Base-by-base conservation (phyloP, 2,113 vertebrate species). In the Scalopus aquaticus region DNA sequence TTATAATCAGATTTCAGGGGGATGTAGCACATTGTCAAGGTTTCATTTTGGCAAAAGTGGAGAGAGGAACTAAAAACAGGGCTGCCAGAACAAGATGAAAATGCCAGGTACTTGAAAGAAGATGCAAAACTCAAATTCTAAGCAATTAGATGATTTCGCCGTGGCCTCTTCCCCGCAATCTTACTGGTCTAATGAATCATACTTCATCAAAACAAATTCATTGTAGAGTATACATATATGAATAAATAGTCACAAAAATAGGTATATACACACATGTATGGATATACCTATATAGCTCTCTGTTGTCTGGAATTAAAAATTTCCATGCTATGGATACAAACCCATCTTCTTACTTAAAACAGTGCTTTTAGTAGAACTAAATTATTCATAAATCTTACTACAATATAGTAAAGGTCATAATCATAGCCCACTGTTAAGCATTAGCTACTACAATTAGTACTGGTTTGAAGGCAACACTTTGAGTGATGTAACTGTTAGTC, bases 1-100 rank as follows among this genome's bases (percentile, higher is more conserved):
- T 85, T 51, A 91, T 54, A 84, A 94, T 96, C 93, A 84, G 91
- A 73, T 87, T 84, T 77, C 67, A 51, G 60, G 77, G 35, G 85
- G 92, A 94, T 44, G 60, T 76, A 26, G 77, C 76, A 72, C 0
- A 3, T 87, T 94, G 81, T 79, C 72, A 93, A 73, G 42, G 64
- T 74, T 95, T 95, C 70, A 62, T 39, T 86, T 93, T 91, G 88
- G 35, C 30, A 65, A 95, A n/a, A 90, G 6, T 84, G 77, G 84
- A 88, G 65, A 69, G 80, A 95, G 49, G 42, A 78, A 90, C 76
- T 83, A 37, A 96, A 85, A 90, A 76, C 22, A 51, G 32, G 54
- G 3, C 65, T 87, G 44, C 60, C 28, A 80, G 80, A 87, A 78
- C 15, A 67, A 65, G 73, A 77, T 11, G 12, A n/a, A 91, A 72